These are phyloP conservation scores for Heliornis fulica DNA, from an alignment of 2,113 vertebrate species.

Conservation along the genomic window DNA sequence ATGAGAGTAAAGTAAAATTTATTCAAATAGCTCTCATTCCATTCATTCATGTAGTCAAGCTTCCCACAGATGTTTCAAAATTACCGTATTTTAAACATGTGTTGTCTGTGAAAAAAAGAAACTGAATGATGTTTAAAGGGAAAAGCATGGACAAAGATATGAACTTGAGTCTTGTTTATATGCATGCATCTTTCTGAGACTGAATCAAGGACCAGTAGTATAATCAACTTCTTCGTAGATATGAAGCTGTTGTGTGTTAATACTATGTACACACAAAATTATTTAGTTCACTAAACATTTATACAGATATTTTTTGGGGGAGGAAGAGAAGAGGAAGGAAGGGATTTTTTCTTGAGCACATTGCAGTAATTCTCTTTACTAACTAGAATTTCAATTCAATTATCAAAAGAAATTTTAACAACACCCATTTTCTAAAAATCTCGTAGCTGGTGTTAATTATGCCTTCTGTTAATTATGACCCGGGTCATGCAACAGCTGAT, in stretches of 20 bases:
- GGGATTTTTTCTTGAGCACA: background rate
- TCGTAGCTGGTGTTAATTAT: slow-evolving; percentile 1
- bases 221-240: background rate
- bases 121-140: background rate
- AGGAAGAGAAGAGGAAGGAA: background rate
- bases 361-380: background rate
- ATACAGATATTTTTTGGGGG: background rate
- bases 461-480: background rate
- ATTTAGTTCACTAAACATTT: background rate
- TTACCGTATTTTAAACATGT: background rate
- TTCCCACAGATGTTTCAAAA: background rate
- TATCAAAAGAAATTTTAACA: background rate
- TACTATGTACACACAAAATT: background rate
- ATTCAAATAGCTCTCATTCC: background rate
- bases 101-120: background rate
- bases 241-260: background rate
- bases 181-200: background rate
- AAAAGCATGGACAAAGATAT: background rate
- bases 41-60: background rate
- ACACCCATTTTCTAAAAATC: background rate
- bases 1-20: accelerated
- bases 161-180: background rate
- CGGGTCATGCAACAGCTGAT: background rate
- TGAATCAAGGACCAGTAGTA: background rate
- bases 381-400: background rate